These are phyloP conservation scores for Labroides dimidiatus DNA, from an alignment of 2,797 vertebrate genomes.

Conservation along the genomic window DNA sequence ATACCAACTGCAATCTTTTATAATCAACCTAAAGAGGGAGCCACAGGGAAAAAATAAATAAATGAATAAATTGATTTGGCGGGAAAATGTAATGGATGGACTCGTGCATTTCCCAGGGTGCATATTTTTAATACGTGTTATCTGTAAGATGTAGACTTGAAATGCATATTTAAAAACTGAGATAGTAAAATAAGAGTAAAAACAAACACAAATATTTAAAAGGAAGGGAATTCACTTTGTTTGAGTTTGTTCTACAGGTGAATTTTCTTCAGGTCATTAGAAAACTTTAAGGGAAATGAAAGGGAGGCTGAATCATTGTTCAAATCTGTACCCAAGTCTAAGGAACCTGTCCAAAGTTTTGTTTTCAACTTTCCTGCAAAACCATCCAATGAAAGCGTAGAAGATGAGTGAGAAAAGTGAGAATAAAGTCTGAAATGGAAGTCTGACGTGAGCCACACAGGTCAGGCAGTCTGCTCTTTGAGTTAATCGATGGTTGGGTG, in stretches of 20 bases:
- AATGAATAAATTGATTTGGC: too few species aligned
- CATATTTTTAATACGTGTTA: neutral
- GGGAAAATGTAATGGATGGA: too few species aligned
- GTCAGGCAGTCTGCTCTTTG: neutral
- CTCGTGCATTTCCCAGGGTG: neutral
- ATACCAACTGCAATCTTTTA: neutral
- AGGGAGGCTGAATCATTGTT: neutral
- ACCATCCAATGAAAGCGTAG: neutral
- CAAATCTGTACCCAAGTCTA: conserved; percentile 8
- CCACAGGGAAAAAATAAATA: neutral
- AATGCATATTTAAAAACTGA: too few species aligned
- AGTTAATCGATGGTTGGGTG: too few species aligned
- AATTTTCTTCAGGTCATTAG: conserved; percentile 2
- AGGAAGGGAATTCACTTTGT: conserved; percentile 13
- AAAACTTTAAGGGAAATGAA: neutral
- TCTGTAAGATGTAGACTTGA: neutral
- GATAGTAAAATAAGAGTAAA: neutral
- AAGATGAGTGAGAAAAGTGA: neutral
- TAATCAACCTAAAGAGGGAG: neutral
- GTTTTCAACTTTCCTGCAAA: neutral
- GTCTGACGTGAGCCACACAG: neutral
- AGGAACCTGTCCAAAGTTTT: conserved; percentile 10
- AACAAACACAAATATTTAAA: conserved; percentile 3
- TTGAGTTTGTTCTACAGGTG: conserved; percentile 16
- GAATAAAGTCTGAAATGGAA: neutral